Evolutionary conservation across 2,888 invertebrate genomes (phyloP).

Genomic region (Ennomos fuscantarius): DNA sequence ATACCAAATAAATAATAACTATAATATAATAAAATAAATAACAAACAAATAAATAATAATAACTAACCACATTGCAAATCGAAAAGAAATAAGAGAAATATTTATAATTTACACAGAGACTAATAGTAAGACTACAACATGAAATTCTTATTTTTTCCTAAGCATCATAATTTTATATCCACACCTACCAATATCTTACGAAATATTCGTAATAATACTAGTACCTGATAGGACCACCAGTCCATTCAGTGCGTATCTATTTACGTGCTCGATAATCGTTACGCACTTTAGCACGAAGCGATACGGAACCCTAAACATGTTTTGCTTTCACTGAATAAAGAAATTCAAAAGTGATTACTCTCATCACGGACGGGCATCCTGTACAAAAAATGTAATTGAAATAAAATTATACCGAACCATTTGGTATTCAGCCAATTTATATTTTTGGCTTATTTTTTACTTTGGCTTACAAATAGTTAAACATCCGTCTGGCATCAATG

Average conservation of each 20-base stretch:
- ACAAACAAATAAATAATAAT: too few species aligned
- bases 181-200: too few species aligned
- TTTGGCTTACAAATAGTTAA: slow-evolving; percentile 25
- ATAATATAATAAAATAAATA: too few species aligned
- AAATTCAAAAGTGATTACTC: slow-evolving; percentile 64
- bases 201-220: too few species aligned
- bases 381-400: slow-evolving; percentile 69
- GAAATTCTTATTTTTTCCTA: too few species aligned
- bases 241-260: background rate
- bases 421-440: slow-evolving; percentile 52
- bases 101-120: too few species aligned
- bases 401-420: slow-evolving; percentile 60
- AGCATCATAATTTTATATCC: too few species aligned
- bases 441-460: slow-evolving; percentile 49
- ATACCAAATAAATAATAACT: too few species aligned
- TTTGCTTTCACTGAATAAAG: slow-evolving; percentile 66
- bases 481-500: slow-evolving; percentile 25
- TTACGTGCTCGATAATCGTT: background rate
- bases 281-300: slow-evolving; percentile 15
- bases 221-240: too few species aligned
- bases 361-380: slow-evolving; percentile 64
- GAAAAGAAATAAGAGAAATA: too few species aligned
- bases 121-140: too few species aligned
- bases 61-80: too few species aligned
- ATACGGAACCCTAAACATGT: slow-evolving; percentile 41